A percentile compares a stretch with the other conserved stretches of the same genome.
phyloP scores from a whole-genome alignment of 2,797 vertebrate species.

The Sciurus carolinensis region DNA sequence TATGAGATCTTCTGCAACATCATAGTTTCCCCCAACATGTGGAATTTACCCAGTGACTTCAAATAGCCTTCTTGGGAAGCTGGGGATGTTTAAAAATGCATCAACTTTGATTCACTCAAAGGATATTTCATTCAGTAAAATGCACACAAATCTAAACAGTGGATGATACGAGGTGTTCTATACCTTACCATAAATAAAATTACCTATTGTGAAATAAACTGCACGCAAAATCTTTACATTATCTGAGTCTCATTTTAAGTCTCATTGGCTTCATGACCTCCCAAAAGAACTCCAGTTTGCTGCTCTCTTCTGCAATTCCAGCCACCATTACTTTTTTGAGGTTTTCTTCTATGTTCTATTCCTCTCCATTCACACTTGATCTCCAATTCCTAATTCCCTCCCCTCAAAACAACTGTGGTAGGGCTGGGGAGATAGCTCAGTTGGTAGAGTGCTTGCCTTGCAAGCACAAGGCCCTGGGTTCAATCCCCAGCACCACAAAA shows the following conservation, averaged over 20 bases:
- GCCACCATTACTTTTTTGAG: not conserved
- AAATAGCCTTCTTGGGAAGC: not conserved
- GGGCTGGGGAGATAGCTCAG: too few relatives aligned
- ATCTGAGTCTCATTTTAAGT: not conserved
- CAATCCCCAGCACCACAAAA: too few relatives aligned
- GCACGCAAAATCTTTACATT: not conserved
- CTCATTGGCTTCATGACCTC: not conserved
- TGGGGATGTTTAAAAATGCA: not conserved
- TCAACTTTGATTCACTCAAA: not conserved
- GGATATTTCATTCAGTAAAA: not conserved
- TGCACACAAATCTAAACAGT: not conserved
- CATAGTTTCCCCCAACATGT: not conserved
- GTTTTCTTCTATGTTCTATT: not conserved
- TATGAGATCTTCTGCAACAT: not conserved
- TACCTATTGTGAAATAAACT: not conserved
- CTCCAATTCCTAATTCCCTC: not conserved
- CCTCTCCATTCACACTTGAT: not conserved
- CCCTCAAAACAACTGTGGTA: not conserved
- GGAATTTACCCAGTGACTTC: not conserved
- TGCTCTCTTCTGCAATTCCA: not conserved
- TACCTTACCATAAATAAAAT: conserved; percentile 40
- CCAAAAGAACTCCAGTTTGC: not conserved
- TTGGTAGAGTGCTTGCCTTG: too few relatives aligned
- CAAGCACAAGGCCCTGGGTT: too few relatives aligned
- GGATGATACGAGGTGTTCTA: not conserved